A percentile compares a stretch with the other conserved stretches of the same genome.
phyloP scores from a whole-genome alignment of 2,113 vertebrate species.

The Scalopus aquaticus region DNA sequence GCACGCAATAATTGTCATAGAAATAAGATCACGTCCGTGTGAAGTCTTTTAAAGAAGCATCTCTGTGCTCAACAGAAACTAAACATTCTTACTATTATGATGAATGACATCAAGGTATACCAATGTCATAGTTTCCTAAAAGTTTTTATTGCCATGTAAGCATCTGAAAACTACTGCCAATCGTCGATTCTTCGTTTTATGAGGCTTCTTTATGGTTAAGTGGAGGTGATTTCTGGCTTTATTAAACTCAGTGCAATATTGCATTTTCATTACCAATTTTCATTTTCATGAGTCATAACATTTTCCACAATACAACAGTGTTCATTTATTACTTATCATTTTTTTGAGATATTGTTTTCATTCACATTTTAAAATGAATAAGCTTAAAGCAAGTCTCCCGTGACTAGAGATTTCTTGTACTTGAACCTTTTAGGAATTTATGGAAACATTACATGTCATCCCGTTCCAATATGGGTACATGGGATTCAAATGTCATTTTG shows the following conservation, averaged over 20 bases:
- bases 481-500: conserved; percentile 37
- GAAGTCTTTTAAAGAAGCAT: not conserved
- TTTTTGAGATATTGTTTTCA: conserved; percentile 33
- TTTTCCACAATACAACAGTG: not conserved
- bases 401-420: conserved; percentile 9
- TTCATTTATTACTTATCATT: conserved; percentile 58
- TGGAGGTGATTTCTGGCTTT: conserved; percentile 48
- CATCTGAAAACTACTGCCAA: not conserved
- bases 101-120: not conserved
- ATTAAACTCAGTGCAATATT: conserved; percentile 66
- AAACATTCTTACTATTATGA: not conserved
- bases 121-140: not conserved
- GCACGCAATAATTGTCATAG: not conserved
- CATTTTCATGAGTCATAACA: conserved; percentile 55
- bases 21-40: not conserved
- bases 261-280: conserved; percentile 65
- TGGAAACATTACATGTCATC: not conserved
- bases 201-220: conserved; percentile 48
- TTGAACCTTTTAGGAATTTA: conserved; percentile 32
- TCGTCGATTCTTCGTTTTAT: conserved; percentile 21
- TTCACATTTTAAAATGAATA: not conserved
- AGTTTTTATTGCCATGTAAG: not conserved
- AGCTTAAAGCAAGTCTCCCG: not conserved
- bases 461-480: not conserved
- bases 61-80: not conserved